These are phyloP conservation scores for Palythoa grandis DNA, from an alignment of 92 coral and sea anemone species.

Conservation along the genomic window DNA sequence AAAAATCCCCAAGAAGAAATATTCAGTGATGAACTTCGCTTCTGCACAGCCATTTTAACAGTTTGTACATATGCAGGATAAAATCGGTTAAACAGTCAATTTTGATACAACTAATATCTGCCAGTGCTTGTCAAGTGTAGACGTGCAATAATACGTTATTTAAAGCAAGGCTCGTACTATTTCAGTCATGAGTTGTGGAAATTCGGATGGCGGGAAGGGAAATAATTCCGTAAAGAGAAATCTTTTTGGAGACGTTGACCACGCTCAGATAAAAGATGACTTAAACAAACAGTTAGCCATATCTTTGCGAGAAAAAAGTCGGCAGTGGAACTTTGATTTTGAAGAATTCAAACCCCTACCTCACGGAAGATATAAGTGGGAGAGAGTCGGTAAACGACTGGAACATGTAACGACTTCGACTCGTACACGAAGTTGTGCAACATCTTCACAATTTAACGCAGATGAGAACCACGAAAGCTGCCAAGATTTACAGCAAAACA, in stretches of 20 bases:
- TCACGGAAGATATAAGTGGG: conserved; percentile 91
- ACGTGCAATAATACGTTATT: neutral
- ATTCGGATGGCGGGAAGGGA: conserved; percentile 35
- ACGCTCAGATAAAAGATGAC: conserved; percentile 68
- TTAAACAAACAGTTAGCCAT: conserved; percentile 55
- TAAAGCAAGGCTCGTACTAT: neutral
- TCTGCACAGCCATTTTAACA: neutral
- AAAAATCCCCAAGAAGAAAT: neutral
- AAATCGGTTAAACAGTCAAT: neutral
- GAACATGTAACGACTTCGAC: conserved; percentile 29
- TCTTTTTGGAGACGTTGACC: conserved; percentile 83
- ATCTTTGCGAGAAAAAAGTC: conserved; percentile 67
- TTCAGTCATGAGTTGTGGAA: conserved; percentile 31
- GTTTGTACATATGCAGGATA: neutral
- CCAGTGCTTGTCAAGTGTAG: neutral
- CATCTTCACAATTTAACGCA: conserved; percentile 9
- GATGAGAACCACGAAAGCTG: neutral
- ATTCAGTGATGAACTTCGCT: neutral
- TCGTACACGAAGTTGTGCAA: conserved; percentile 1
- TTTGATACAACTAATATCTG: neutral
- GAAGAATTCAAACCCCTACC: conserved; percentile 81
- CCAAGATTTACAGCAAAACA: conserved; percentile 19
- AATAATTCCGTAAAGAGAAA: conserved; percentile 67
- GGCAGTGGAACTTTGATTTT: conserved; percentile 95
- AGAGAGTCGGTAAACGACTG: conserved; percentile 76